Percentiles rank a stretch among this genome's conserved stretches.
These are phyloP conservation scores for Caenorhabditis remanei DNA, from an alignment of 1,140 invertebrate species.

Conservation along the genomic window DNA sequence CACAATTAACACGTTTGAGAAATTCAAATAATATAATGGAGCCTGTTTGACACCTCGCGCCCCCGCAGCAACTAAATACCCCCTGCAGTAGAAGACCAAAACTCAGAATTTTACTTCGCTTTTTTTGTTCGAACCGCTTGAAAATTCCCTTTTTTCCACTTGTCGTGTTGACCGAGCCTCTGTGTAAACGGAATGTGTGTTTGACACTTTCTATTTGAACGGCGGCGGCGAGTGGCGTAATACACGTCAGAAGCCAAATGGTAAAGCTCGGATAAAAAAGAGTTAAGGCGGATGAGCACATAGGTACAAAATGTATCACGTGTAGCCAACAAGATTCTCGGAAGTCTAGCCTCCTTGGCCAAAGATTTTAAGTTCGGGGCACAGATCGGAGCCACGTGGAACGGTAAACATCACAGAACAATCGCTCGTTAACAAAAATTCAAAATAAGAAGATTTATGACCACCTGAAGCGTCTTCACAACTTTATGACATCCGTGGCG, in stretches of 20 bases:
- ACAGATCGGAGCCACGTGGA: too few relatives aligned
- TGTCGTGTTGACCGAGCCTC: conserved; percentile 38
- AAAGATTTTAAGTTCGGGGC: too few relatives aligned
- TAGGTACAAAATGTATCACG: too few relatives aligned
- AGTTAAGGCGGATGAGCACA: too few relatives aligned
- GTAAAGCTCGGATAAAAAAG: too few relatives aligned
- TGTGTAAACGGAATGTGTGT: conserved; percentile 15
- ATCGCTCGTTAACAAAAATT: too few relatives aligned
- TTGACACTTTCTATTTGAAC: conserved; percentile 42
- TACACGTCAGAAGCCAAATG: not conserved
- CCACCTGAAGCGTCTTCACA: too few relatives aligned
- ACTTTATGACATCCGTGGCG: not conserved
- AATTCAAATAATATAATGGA: not conserved
- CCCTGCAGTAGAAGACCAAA: not conserved
- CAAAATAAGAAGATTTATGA: not conserved
- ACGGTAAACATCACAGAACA: too few relatives aligned
- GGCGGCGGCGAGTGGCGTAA: not conserved
- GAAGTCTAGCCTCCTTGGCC: too few relatives aligned
- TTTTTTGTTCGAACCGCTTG: not conserved
- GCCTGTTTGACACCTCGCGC: conserved; percentile 43
- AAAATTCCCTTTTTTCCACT: not conserved
- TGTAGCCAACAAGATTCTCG: too few relatives aligned
- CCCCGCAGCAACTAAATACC: not conserved
- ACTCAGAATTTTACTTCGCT: conserved; percentile 35
- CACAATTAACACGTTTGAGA: conserved; percentile 1